Percentiles rank a stretch among this genome's conserved stretches.
These are phyloP conservation scores for Tupaia chinensis DNA, from an alignment of 2,113 vertebrate species.

Conservation along the genomic window DNA sequence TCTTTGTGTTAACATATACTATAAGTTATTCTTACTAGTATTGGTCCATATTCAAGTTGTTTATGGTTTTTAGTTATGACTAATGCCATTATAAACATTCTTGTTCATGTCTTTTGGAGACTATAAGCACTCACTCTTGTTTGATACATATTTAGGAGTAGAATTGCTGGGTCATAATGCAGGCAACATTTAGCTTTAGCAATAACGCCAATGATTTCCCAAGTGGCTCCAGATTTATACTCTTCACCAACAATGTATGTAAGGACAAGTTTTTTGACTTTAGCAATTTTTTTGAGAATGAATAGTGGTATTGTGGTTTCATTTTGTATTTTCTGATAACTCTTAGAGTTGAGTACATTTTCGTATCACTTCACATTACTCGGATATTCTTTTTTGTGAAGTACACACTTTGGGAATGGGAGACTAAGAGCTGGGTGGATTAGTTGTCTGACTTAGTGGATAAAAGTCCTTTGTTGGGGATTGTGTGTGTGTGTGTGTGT, in stretches of 20 bases:
- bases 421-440: not conserved
- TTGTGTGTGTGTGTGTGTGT: not conserved
- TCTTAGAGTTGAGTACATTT: not conserved
- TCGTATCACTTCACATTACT: not conserved
- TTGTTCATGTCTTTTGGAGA: not conserved
- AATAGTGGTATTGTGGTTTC: not conserved
- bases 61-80: not conserved
- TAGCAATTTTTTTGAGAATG: not conserved
- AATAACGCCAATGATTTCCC: conserved; percentile 18
- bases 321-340: not conserved
- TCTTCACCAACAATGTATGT: not conserved
- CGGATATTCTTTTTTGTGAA: not conserved
- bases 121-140: conserved; percentile 24
- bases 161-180: not conserved
- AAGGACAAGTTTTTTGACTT: not conserved
- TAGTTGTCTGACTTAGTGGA: not conserved
- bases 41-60: not conserved
- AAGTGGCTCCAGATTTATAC: not conserved
- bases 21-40: not conserved
- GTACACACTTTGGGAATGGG: not conserved
- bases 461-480: not conserved
- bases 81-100: not conserved
- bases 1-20: not conserved
- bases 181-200: conserved; percentile 31
- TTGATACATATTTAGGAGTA: not conserved